These are phyloP conservation scores for Chorisops tibialis DNA, from an alignment of 2,888 invertebrate species.

Conservation along the genomic window DNA sequence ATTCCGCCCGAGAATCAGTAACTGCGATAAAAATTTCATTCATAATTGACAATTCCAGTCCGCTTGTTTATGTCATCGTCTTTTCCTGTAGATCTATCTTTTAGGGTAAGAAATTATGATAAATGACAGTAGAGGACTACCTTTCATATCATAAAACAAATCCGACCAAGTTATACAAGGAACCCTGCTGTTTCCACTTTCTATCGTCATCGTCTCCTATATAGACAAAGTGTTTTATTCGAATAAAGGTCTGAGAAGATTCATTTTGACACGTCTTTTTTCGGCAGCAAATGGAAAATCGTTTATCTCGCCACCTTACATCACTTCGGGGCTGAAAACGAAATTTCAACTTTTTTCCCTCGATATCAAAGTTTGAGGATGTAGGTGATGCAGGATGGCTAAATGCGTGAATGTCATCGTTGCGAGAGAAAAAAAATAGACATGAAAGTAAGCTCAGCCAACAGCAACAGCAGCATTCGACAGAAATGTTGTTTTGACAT, in stretches of 20 bases:
- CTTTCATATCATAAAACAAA: constrained; percentile 27
- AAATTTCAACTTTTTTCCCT: constrained; percentile 14
- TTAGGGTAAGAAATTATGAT: constrained; percentile 28
- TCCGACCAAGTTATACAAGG: constrained; percentile 25
- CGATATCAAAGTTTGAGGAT: background rate
- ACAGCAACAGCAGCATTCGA: constrained; percentile 5
- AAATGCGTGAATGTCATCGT: constrained; percentile 2
- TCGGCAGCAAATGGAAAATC: constrained; percentile 27
- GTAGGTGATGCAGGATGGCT: background rate
- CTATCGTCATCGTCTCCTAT: background rate
- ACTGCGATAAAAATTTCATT: no score
- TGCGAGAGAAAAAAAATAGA: constrained; percentile 9
- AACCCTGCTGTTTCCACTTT: constrained; percentile 18
- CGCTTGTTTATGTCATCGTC: constrained; percentile 20
- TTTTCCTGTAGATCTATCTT: constrained; percentile 18
- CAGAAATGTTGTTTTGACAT: constrained; percentile 32
- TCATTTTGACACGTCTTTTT: constrained; percentile 24
- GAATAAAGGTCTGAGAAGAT: constrained; percentile 21
- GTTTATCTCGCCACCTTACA: constrained; percentile 32
- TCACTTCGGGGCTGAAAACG: constrained; percentile 22
- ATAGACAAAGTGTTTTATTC: constrained; percentile 21
- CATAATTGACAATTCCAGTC: background rate
- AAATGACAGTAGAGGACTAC: constrained; percentile 27
- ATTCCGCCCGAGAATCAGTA: no score
- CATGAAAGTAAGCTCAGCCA: constrained; percentile 1